A percentile compares a stretch with the other conserved stretches of the same genome.
phyloP scores from a whole-genome alignment of 1,140 invertebrate species.

The Ptiloglossa arizonensis region DNA sequence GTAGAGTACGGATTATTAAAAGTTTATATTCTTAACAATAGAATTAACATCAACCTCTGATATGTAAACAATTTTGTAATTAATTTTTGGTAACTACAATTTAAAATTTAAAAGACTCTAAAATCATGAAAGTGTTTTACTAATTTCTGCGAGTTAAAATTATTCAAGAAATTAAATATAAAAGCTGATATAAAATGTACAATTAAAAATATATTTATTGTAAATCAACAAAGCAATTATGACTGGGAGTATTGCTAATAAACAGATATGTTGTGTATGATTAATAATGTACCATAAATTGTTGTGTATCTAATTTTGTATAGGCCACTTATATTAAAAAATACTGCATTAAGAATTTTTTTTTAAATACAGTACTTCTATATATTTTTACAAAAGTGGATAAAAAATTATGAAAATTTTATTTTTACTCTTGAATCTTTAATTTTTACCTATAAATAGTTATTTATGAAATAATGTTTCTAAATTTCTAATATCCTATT shows the following conservation, averaged over 20 bases:
- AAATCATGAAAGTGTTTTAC: slow-evolving; percentile 36
- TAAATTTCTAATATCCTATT: neutral
- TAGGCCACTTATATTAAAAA: slow-evolving; percentile 8
- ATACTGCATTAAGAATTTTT: neutral
- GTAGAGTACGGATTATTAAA: slow-evolving; percentile 15
- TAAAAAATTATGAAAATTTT: slow-evolving; percentile 9
- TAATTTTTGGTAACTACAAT: slow-evolving; percentile 43
- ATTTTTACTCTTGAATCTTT: neutral
- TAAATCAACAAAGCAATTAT: slow-evolving; percentile 37
- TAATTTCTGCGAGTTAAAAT: slow-evolving; percentile 26
- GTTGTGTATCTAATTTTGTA: neutral
- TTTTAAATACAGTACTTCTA: neutral
- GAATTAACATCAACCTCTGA: slow-evolving; percentile 34
- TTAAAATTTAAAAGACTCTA: slow-evolving; percentile 16
- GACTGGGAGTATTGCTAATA: slow-evolving; percentile 27
- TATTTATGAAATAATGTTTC: neutral
- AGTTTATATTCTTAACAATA: slow-evolving; percentile 33
- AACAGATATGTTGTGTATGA: slow-evolving; percentile 14
- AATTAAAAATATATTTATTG: slow-evolving; percentile 43
- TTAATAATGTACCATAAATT: slow-evolving; percentile 44
- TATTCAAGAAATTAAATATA: neutral
- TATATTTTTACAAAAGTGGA: slow-evolving; percentile 5
- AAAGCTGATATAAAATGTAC: slow-evolving; percentile 28
- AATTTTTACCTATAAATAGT: neutral
- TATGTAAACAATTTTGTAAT: slow-evolving; percentile 34